Base-by-base conservation (phyloP, 2,797 vertebrate species). In the Enteromius trimaculatus region DNA sequence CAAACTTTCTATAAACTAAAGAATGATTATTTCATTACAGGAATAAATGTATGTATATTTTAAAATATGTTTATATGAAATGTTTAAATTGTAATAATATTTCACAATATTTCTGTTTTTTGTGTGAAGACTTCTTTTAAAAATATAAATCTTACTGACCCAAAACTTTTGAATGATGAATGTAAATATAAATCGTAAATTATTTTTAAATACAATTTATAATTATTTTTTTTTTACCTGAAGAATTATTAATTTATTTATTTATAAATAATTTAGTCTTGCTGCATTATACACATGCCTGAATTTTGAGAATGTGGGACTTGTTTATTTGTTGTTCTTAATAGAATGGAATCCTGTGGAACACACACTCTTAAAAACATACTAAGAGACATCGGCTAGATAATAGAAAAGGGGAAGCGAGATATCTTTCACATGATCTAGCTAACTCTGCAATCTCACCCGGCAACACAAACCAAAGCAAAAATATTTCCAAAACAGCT, bases 401-500 rank as follows among this genome's bases (percentile, higher is more conserved):
- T 31, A 79, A 79, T 3, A 49, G 29, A 8, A 47, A 51, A 21
- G 6, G 23, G 5, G 0, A 53, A 13, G 39, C 31, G 21, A 49
- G 6, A 62, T 31, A 29, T 49, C 47, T 23, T 79, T 21, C 68
- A 39, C 26, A 72, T 60, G 26, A 37, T 68, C 58, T 6, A 81
- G 64, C 64, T 31, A n/a, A 51, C 14, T 14, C n/a, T 2, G n/a
- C 62, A 79, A 53, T 66, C 86, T 82, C 79, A 55, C 34, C 47
- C 44, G 55, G 51, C 77, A 60, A 75, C 58, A 86, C 69, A 55
- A 51, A 65, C 37, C 10, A 1, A 66, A 78, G 10, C 62, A 66
- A 68, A 77, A 31, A 68, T 58, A 55, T 75, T 75, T 51, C 29
- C 58, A 31, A 82, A 58, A 82, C 77, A 79, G 64, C 64, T 79